Base-by-base conservation (phyloP, 2,888 invertebrate genomes). In the Eilema griseolum region DNA sequence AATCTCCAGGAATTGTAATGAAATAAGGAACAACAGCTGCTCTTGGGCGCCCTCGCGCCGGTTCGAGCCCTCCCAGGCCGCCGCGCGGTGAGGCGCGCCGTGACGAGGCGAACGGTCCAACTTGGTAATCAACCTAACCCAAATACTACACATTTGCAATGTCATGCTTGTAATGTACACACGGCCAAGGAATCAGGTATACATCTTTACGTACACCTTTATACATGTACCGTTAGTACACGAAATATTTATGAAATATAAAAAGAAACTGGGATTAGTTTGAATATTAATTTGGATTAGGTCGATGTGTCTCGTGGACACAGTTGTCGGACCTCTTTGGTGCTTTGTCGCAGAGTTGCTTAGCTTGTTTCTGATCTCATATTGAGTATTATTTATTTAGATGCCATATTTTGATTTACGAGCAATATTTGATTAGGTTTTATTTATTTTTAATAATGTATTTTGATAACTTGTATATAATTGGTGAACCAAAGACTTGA, bases 351-450 rank as follows among this genome's bases (percentile, higher is more conserved):
- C 82, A 78, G 86, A 83, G 89, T 90, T 87, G 89, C 90, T 92
- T 90, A 85, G 88, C 89, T 94, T 91, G 87, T 92, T 90, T 93
- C 92, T 93, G 95, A 95, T 95, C 95, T 95, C 95, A 95, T 92
- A 89, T 90, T 88, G 92, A 95, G 93, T 95, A 95, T 95, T 95
- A 94, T 94, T 94, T 95, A 94, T 94, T 92, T 93, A 93, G 93
- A 93, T 94, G 95, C 95, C 95, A 95, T 95, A 94, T 91, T 90
- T 91, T 88, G 86, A 88, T 88, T 90, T 86, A 90, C 85, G 85
- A 91, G 89, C 92, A 93, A 93, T 90, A 89, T 88, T 89, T 83
- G 82, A 84, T 88, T 90, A 91, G 86, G 84, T 86, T 85, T 72
- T 89, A 90, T 91, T 92, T 92, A 90, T 91, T 91, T 88, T 83